These are phyloP conservation scores for Sipunculus nudus DNA, from an alignment of 2,888 invertebrate genomes.

Conservation along the genomic window DNA sequence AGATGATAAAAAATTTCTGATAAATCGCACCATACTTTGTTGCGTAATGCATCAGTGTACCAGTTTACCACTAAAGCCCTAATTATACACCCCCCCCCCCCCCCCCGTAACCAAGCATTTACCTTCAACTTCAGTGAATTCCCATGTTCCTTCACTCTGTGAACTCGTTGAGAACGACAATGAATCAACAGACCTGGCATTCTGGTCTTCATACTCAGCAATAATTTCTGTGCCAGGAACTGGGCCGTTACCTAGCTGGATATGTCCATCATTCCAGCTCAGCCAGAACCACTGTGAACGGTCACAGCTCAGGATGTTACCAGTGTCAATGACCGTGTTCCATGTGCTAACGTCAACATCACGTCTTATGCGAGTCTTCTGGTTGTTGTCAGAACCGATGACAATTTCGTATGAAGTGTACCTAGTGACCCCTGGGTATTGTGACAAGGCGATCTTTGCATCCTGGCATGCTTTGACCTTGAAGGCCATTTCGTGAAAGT, in stretches of 20 bases:
- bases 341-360: not conserved
- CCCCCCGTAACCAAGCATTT: too few relatives aligned
- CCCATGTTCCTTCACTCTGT: too few relatives aligned
- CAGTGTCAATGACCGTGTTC: not conserved
- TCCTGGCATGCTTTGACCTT: constrained; percentile 9
- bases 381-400: constrained; percentile 12
- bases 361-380: constrained; percentile 7
- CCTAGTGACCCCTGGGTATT: not conserved
- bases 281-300: constrained; percentile 9
- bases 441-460: constrained; percentile 11
- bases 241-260: constrained; percentile 11
- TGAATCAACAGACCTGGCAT: too few relatives aligned
- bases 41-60: too few relatives aligned
- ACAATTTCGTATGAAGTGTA: constrained; percentile 9
- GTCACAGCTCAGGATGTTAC: constrained; percentile 5
- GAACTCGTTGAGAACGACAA: too few relatives aligned
- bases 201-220: too few relatives aligned
- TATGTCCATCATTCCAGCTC: constrained; percentile 9
- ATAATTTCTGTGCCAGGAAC: not conserved
- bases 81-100: too few relatives aligned
- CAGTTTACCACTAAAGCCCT: too few relatives aligned
- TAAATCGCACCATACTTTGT: too few relatives aligned
- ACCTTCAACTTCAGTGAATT: too few relatives aligned
- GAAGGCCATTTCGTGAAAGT: constrained; percentile 7
- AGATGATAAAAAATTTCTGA: too few relatives aligned